Evolutionary conservation across 2,888 invertebrate species (phyloP), one percentile per base, ranked within the genome.

Genomic region (Pachycephus smyrnensis): DNA sequence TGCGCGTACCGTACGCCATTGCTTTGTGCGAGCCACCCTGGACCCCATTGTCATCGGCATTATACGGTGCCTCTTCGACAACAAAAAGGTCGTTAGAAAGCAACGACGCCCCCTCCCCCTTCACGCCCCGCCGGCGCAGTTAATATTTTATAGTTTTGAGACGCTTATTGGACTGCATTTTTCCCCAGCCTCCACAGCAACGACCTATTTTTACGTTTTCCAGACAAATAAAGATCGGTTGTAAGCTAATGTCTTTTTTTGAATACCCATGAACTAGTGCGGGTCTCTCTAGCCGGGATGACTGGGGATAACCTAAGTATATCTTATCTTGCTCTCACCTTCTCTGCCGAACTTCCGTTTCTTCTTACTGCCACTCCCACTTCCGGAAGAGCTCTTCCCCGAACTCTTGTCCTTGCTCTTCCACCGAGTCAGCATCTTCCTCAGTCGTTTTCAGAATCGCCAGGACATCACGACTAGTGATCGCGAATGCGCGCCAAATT

Each of bases 271-370:
- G 9, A 55, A 55, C 23, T 6, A 23, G 9, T 23, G 55, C 23
- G 23, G 40, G 15, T 23, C 6, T 40, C 40, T 40, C 40, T 40
- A 1, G 3, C 37, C 73, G 76, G 78, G 75, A 75, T 75, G 74
- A n/a, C 71, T 76, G 78, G 78, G 75, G 80, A 78, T 77, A 82
- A 81, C 78, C 81, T 77, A 82, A 82, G 73, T 68, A 37, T 36
- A 33, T 36, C 32, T 31, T 55, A 68, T 36, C 55, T 68, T 36
- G 3, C 36, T 77, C 88, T 90, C 87, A 90, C 95, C 96, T 89
- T 97, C 97, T 87, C 96, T 94, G 86, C 96, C 97, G 92, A 93
- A 93, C 87, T 97, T 97, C 86, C 97, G 93, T 91, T 97, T 97
- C 93, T 96, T 97, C 92, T 97, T 97, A 79, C 95, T 94, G 75